Evolutionary conservation across 2,888 invertebrate genomes (phyloP), one percentile per base, ranked within the genome.

Genomic region (Periphyllus acericola): DNA sequence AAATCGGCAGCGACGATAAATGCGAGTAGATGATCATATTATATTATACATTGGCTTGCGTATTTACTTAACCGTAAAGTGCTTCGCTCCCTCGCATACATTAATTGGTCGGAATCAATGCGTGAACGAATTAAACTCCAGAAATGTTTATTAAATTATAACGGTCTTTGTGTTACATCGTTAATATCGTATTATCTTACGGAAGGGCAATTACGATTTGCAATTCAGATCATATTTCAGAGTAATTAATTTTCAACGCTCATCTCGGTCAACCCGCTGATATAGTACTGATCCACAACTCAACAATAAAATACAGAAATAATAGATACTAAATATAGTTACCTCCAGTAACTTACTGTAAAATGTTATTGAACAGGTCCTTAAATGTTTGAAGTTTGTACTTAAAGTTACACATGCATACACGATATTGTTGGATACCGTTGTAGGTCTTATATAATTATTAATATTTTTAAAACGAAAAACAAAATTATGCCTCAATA

Each of bases 1-100:
- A 71, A 32, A 71, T 29, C 1, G 32, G 71, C 32, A 4, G 71
- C 71, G 3, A 71, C 14, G 32, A 71, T 71, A n/a, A n/a, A 25
- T 25, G 68, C n/a, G n/a, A 3, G 25, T 34, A 34, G 34, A 36
- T 19, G n/a, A 66, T 36, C 66, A 60, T 25, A 29, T 52, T n/a
- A n/a, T 52, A 81, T 66, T 40, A 36, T 19, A n/a, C 21, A 29
- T 29, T 71, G 60, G 60, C 60, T 60, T 8, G 60, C 21, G 78
- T 68, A 78, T 55, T 79, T 79, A 86, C 79, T 79, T 86, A 29
- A 79, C 79, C 79, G 86, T 86, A 72, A 79, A 86, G 32, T 72
- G 29, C 71, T 52, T 79, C 72, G 86, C 79, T 79, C 71, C 29
- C 79, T 71, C 79, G 71, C 29, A 32, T 36, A 14, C 55, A 25